Base-by-base conservation (phyloP, 1,140 invertebrate genomes). In the Drosophila pseudoananassae region DNA sequence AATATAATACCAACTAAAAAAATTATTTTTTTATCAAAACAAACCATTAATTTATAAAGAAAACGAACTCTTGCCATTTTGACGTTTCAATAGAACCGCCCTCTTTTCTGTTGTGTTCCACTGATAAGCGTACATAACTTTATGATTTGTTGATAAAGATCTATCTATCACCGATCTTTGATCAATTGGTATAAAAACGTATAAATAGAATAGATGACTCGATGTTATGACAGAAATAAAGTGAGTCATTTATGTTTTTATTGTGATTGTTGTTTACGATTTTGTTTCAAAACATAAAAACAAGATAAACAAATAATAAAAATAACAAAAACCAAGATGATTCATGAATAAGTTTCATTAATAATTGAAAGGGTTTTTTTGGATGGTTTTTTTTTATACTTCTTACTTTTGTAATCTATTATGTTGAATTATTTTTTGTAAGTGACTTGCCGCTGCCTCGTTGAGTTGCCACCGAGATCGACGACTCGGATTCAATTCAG, bases 401-500 rank as follows among this genome's bases (percentile, higher is more conserved):
- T n/a, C n/a, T n/a, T 4, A 9, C 14, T 43, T 65, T 43, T 43
- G 8, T 17, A 17, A 17, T 17, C 14, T 17, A 43, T 17, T 43
- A 15, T 43, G 14, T 43, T 8, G 4, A 40, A 10, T 40, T 40
- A 14, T 15, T 43, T 43, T 43, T 17, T 43, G 4, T 8, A 15
- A 6, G 40, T 43, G 40, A 40, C 2, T 6, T 40, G 38, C 38
- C 14, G n/a, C 8, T 8, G 38, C n/a, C 6, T 33, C 31, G 38
- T 15, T 40, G 12, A 17, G 14, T 14, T 17, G 56, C 25, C 33
- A 17, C 1, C n/a, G 12, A 64, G 63, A 66, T 45, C 63, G 50
- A 38, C 40, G 50, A 54, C 52, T 77, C 51, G 36, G 38, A 64
- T 74, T 69, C 54, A 54, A 78, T 78, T 78, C 47, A 60, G 45